phyloP scores from a whole-genome alignment of 2,113 vertebrate species.

The Corydoras sp. region DNA sequence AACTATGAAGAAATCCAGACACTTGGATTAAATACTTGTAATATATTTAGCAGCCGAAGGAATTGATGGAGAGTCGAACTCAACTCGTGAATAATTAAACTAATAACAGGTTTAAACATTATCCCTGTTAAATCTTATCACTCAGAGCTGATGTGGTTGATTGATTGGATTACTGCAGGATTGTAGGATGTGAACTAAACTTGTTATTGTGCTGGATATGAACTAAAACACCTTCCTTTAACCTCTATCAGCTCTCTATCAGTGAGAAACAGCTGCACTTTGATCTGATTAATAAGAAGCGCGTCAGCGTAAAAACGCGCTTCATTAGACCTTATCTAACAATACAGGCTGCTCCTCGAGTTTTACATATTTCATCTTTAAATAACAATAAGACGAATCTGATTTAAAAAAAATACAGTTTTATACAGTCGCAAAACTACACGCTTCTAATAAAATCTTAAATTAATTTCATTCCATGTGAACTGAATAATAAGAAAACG shows the following conservation, averaged over 20 bases:
- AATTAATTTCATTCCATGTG: too few relatives aligned
- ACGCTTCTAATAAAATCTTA: too few relatives aligned
- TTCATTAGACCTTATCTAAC: too few relatives aligned
- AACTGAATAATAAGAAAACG: too few relatives aligned
- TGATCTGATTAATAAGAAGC: constrained; percentile 20
- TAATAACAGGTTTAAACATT: constrained; percentile 32
- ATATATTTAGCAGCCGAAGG: too few relatives aligned
- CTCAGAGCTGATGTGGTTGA: constrained; percentile 17
- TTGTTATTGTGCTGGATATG: constrained; percentile 2
- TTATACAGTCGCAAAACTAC: too few relatives aligned
- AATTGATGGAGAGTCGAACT: not conserved
- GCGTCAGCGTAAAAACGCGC: constrained; percentile 7
- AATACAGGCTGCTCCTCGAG: too few relatives aligned
- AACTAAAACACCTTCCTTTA: not conserved
- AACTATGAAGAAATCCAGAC: too few relatives aligned
- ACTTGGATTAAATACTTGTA: too few relatives aligned
- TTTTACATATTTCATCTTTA: too few relatives aligned
- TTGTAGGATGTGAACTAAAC: constrained; percentile 9
- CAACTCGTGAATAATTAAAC: not conserved
- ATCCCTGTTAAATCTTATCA: constrained; percentile 28
- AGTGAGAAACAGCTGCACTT: constrained; percentile 28
- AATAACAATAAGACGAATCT: too few relatives aligned
- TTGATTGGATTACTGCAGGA: constrained; percentile 25
- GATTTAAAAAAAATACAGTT: too few relatives aligned
- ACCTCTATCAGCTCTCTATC: constrained; percentile 26